Conservation (phyloP, 2,888 invertebrate species). For the Rhogogaster chlorosoma region DNA sequence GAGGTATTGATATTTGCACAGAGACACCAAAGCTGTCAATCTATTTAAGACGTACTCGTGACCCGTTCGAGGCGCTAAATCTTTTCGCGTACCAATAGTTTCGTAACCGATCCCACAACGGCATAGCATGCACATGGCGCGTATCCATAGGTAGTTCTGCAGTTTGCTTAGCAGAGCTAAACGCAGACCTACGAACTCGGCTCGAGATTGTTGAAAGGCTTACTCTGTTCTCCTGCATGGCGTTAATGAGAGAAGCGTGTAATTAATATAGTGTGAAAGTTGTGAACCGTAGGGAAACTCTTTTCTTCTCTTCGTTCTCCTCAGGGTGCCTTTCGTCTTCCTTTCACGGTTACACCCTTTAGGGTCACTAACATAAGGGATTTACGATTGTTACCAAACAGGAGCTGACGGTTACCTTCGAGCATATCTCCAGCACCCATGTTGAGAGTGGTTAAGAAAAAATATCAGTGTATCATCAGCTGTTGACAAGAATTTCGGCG, state of each 20-base stretch:
- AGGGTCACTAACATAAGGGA: not conserved
- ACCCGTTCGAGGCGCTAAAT: constrained; percentile 40
- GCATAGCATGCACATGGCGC: not conserved
- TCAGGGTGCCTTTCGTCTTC: not conserved
- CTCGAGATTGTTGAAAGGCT: constrained; percentile 14
- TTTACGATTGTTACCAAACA: not conserved
- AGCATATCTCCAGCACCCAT: not conserved
- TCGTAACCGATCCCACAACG: constrained; percentile 38
- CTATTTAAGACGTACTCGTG: constrained; percentile 47
- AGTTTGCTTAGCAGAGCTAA: constrained; percentile 41
- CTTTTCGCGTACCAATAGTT: constrained; percentile 39
- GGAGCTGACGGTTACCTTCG: not conserved
- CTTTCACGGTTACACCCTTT: not conserved
- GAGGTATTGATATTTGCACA: constrained; percentile 28
- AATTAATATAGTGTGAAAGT: constrained; percentile 48
- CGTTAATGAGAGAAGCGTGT: constrained; percentile 47
- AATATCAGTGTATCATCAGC: constrained; percentile 1
- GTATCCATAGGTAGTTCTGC: constrained; percentile 4
- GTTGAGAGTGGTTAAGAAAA: constrained; percentile 9
- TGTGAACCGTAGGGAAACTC: constrained; percentile 22
- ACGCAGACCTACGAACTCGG: constrained; percentile 1
- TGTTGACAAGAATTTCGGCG: not conserved
- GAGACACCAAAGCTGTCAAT: constrained; percentile 42
- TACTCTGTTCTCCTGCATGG: constrained; percentile 30
- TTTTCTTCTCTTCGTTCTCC: not conserved